Conservation (phyloP, 2,113 vertebrate genomes). For the Psophia crepitans region DNA sequence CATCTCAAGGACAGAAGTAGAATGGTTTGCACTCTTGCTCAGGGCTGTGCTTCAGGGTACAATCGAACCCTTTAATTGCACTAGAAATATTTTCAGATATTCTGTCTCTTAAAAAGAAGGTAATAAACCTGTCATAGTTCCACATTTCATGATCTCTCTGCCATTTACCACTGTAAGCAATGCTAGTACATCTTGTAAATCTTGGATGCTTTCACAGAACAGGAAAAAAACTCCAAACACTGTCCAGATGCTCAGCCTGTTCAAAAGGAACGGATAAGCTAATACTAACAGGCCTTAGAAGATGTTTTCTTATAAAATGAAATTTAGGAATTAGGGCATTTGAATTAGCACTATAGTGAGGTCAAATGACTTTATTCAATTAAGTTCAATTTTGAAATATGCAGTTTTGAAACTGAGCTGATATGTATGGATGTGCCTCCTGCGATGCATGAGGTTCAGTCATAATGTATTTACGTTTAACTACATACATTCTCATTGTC, state of each 20-base stretch:
- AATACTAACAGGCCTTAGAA: background rate
- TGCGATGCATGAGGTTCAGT: background rate
- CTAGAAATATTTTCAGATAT: background rate
- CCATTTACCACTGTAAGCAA: background rate
- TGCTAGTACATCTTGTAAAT: background rate
- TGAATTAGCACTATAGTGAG: background rate
- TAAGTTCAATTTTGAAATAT: background rate
- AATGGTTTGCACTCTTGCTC: background rate
- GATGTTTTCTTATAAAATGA: background rate
- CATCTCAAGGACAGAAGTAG: background rate
- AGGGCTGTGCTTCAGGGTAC: background rate
- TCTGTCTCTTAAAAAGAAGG: background rate
- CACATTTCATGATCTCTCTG: background rate
- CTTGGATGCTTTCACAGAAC: background rate
- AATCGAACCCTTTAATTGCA: background rate
- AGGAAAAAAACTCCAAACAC: background rate
- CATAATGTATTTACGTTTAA: background rate
- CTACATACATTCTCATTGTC: background rate
- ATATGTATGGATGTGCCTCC: background rate
- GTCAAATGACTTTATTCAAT: background rate
- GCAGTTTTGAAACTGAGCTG: background rate
- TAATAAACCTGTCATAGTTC: background rate
- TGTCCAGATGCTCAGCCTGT: background rate
- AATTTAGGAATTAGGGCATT: background rate
- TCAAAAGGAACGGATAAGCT: background rate